phyloP scores from a whole-genome alignment of 2,888 invertebrate species.

The Helicoverpa assulta region DNA sequence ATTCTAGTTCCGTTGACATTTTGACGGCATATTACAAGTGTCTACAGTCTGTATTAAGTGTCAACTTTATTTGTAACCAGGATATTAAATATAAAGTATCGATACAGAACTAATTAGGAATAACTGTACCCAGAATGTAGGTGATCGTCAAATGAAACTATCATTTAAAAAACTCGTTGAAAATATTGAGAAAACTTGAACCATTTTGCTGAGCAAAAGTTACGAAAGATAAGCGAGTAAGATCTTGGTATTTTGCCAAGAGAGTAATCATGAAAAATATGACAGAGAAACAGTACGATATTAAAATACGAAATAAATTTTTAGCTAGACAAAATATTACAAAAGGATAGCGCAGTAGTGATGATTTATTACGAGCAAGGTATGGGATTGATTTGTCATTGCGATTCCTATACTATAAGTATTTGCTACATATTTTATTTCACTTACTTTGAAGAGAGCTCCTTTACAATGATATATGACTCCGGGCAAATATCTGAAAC shows the following conservation, averaged over 20 bases:
- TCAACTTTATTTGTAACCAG: neutral
- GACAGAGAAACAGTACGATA: constrained; percentile 81
- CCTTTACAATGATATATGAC: constrained; percentile 86
- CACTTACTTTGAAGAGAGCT: constrained; percentile 85
- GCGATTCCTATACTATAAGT: constrained; percentile 40
- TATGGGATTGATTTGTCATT: constrained; percentile 58
- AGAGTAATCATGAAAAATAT: constrained; percentile 87
- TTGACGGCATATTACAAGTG: constrained; percentile 20
- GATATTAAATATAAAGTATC: too few relatives aligned
- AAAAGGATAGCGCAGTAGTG: constrained; percentile 50
- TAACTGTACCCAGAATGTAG: constrained; percentile 15
- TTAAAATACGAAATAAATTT: constrained; percentile 83
- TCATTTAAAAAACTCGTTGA: constrained; percentile 54
- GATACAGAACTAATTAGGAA: constrained; percentile 1
- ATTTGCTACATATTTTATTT: constrained; percentile 1
- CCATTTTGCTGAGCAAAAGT: constrained; percentile 78
- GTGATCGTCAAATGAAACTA: constrained; percentile 30
- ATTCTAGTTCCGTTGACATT: constrained; percentile 47
- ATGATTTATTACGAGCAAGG: constrained; percentile 58
- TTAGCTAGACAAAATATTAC: constrained; percentile 72
- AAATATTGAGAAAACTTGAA: constrained; percentile 70
- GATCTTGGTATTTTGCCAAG: constrained; percentile 86
- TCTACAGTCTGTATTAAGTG: neutral
- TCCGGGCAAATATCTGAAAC: constrained; percentile 87
- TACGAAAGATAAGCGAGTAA: constrained; percentile 83